These are phyloP conservation scores for Malacoctenus gilli DNA, from an alignment of 2,797 vertebrate genomes.

Conservation along the genomic window DNA sequence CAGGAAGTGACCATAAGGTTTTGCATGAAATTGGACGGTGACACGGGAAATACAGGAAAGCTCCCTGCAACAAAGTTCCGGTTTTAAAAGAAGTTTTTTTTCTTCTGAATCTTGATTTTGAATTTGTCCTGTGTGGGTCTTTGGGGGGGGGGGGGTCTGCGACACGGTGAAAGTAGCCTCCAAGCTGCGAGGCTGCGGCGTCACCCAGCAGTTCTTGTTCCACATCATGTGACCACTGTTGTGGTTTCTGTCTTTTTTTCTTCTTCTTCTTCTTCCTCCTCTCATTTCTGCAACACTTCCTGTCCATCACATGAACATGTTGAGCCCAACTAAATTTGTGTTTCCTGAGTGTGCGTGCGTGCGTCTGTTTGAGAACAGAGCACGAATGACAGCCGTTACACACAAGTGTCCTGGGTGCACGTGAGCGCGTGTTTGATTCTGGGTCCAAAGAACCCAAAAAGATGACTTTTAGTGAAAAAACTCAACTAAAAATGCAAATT, in stretches of 20 bases:
- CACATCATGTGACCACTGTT: slow-evolving; percentile 77
- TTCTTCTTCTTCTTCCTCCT: slow-evolving; percentile 67
- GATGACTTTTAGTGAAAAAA: neutral
- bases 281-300: slow-evolving; percentile 80
- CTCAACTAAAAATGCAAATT: neutral
- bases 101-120: too few relatives aligned
- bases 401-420: neutral
- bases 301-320: slow-evolving; percentile 72
- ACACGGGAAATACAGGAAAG: too few relatives aligned
- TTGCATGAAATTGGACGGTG: too few relatives aligned
- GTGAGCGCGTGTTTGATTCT: neutral
- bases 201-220: slow-evolving; percentile 70
- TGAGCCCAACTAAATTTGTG: slow-evolving; percentile 42
- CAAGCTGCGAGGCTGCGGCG: slow-evolving; percentile 59
- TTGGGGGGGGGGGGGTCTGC: too few relatives aligned
- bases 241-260: slow-evolving; percentile 75
- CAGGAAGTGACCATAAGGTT: too few relatives aligned
- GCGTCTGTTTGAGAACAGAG: slow-evolving; percentile 17
- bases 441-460: slow-evolving; percentile 1
- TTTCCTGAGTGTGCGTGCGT: slow-evolving; percentile 57
- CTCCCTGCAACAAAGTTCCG: too few relatives aligned
- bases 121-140: too few relatives aligned
- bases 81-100: too few relatives aligned
- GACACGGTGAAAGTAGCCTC: slow-evolving; percentile 29
- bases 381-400: neutral